phyloP scores from a whole-genome alignment of 2,888 invertebrate species.

The Fragum whitleyi region DNA sequence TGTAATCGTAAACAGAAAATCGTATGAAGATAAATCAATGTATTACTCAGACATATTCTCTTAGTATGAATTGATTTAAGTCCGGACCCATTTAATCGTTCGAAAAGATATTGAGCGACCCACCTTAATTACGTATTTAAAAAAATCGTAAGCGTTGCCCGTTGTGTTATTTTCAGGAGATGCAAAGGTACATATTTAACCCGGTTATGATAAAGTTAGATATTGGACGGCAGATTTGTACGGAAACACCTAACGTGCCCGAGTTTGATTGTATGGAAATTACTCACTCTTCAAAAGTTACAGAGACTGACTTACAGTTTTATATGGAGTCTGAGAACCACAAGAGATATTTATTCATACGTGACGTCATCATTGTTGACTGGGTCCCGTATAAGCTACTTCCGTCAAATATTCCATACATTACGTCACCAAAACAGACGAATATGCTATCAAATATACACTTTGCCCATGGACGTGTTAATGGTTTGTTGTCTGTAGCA shows the following conservation, averaged over 20 bases:
- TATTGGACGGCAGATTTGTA: too few relatives aligned
- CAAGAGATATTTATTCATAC: slow-evolving; percentile 19
- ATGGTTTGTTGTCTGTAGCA: neutral
- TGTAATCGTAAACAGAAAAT: too few relatives aligned
- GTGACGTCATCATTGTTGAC: slow-evolving; percentile 18
- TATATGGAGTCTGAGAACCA: neutral
- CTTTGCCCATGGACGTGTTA: neutral
- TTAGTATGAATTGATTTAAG: too few relatives aligned
- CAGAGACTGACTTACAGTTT: neutral
- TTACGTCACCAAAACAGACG: neutral
- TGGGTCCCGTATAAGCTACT: slow-evolving; percentile 36
- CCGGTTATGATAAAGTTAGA: neutral
- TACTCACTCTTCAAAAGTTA: neutral
- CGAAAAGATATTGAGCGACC: too few relatives aligned
- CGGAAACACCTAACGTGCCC: neutral
- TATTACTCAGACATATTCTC: too few relatives aligned
- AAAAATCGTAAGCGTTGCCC: too few relatives aligned
- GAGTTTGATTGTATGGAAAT: neutral
- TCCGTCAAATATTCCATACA: slow-evolving; percentile 17
- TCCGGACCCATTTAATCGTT: too few relatives aligned
- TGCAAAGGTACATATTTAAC: neutral
- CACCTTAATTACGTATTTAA: too few relatives aligned
- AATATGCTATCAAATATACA: slow-evolving; percentile 1
- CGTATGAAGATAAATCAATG: too few relatives aligned
- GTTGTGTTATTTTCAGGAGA: slow-evolving; percentile 16